A percentile compares a stretch with the other conserved stretches of the same genome.
phyloP scores from a whole-genome alignment of 1,140 invertebrate genomes.

The Aphaenogaster ashmeadi region DNA sequence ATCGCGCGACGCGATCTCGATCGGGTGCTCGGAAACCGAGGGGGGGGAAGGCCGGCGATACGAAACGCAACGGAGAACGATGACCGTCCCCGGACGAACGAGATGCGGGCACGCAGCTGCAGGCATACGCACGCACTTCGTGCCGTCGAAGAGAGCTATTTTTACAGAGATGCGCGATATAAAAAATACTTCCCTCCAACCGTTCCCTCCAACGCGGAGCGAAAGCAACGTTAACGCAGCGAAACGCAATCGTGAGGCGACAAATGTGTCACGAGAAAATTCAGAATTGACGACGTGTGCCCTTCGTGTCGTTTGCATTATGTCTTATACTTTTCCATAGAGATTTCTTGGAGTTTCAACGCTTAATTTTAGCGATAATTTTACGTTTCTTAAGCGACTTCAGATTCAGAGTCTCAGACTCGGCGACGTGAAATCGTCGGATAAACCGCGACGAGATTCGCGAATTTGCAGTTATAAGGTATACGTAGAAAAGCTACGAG shows the following conservation, averaged over 20 bases:
- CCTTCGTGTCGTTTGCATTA: not conserved
- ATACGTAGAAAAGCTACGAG: constrained; percentile 76
- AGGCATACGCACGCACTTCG: not conserved
- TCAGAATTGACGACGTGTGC: constrained; percentile 23
- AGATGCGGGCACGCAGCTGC: constrained; percentile 49
- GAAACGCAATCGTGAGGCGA: constrained; percentile 12
- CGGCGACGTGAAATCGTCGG: constrained; percentile 66
- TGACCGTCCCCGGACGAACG: constrained; percentile 64
- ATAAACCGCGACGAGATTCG: constrained; percentile 74
- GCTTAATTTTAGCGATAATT: constrained; percentile 29
- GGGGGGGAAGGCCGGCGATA: constrained; percentile 55
- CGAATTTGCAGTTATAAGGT: constrained; percentile 72
- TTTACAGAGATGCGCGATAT: constrained; percentile 30
- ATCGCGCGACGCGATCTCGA: not conserved
- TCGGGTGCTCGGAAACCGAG: constrained; percentile 34
- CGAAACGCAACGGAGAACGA: constrained; percentile 65
- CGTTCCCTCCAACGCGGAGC: not conserved
- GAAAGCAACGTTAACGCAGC: constrained; percentile 37
- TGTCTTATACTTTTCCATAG: not conserved
- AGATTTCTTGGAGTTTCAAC: not conserved
- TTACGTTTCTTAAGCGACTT: constrained; percentile 14
- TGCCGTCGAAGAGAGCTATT: constrained; percentile 22
- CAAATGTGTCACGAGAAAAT: constrained; percentile 9
- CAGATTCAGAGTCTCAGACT: not conserved
- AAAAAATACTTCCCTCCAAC: constrained; percentile 25